Evolutionary conservation across 2,888 invertebrate genomes (phyloP), one percentile per base, ranked within the genome.

Genomic region (Terebella lapidaria): DNA sequence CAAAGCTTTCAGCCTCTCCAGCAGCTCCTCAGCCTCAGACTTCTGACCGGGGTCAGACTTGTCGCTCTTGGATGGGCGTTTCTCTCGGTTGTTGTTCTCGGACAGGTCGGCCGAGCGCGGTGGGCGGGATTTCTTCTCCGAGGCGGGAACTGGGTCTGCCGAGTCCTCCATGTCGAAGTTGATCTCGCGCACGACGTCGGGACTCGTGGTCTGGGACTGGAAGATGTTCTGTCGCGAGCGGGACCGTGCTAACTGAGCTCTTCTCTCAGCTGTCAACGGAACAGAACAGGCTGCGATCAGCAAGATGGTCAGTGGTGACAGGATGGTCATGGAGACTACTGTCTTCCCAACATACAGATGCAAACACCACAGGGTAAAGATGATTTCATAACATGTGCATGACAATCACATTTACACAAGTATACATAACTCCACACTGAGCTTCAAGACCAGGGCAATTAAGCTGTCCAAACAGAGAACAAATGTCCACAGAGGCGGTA

Each of bases 231-330:
- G 73, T 60, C 94, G 83, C 28, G 93, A 94, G 70, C 94, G 84
- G 67, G 92, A 92, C 70, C 94, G 83, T 72, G 91, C 92, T 68
- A 94, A 82, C 81, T 93, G 93, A 20, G 94, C 94, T 79, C 94
- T 84, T 76, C 93, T 84, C 82, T 94, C 94, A 78, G 93, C 94
- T 91, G 83, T 5, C 75, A 71, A 53, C 25, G 25, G 45, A 45
- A n/a, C n/a, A n/a, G n/a, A n/a, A n/a, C n/a, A n/a, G n/a, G n/a
- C n/a, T n/a, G n/a, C n/a, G n/a, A n/a, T n/a, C n/a, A n/a, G n/a
- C n/a, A n/a, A n/a, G n/a, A n/a, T n/a, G n/a, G n/a, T n/a, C n/a
- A n/a, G n/a, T n/a, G n/a, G n/a, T n/a, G n/a, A n/a, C n/a, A n/a
- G n/a, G n/a, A n/a, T n/a, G n/a, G n/a, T n/a, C n/a, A n/a, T n/a